phyloP scores from a whole-genome alignment of 2,113 vertebrate species.

The Anhinga rufa region DNA sequence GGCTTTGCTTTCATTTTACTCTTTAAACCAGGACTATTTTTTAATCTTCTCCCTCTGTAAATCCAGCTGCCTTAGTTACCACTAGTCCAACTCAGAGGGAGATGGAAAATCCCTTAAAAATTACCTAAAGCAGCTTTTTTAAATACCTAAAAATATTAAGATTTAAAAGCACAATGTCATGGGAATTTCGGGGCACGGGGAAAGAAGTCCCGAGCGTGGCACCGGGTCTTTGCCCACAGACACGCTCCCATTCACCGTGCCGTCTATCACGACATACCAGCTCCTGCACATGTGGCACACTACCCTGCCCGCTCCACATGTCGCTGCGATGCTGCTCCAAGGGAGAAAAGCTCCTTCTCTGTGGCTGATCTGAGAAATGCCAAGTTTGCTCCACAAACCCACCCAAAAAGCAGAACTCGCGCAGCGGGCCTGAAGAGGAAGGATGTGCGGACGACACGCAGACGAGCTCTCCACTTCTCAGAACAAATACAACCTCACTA shows the following conservation, averaged over 20 bases:
- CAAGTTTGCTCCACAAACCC: background rate
- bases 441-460: fast-evolving
- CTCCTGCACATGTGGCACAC: background rate
- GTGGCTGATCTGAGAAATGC: too few relatives aligned
- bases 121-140: background rate
- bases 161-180: background rate
- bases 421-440: too few relatives aligned
- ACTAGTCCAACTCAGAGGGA: background rate
- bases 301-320: fast-evolving
- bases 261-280: background rate
- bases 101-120: background rate
- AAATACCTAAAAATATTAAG: background rate
- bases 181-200: background rate
- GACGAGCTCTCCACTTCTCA: fast-evolving
- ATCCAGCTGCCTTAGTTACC: background rate
- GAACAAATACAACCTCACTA: background rate
- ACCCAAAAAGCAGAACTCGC: fast-evolving
- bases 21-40: background rate
- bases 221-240: background rate
- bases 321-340: too few relatives aligned
- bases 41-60: background rate
- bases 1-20: background rate
- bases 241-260: fast-evolving
- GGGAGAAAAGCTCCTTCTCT: background rate
- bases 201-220: background rate